phyloP scores from a whole-genome alignment of 2,113 vertebrate genomes.

The Emydocephalus ijimae region DNA sequence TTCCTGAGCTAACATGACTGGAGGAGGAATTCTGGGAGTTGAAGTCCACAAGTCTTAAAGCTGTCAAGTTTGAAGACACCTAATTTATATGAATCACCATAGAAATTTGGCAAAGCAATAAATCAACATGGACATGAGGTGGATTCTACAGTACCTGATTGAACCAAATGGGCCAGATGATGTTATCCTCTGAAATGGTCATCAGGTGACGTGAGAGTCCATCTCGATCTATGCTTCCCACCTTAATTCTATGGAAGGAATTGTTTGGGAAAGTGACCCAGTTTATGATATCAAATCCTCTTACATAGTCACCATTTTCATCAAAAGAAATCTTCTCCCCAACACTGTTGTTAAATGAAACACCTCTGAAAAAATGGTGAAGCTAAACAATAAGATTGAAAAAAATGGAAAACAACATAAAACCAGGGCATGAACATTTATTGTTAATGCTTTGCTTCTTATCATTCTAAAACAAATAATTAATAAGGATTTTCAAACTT shows the following conservation, averaged over 20 bases:
- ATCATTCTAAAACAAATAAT: neutral
- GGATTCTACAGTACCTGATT: neutral
- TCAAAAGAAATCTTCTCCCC: neutral
- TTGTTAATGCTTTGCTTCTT: neutral
- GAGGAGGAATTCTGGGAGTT: too few relatives aligned
- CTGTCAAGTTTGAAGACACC: too few relatives aligned
- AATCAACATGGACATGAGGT: neutral
- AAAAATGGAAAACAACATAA: neutral
- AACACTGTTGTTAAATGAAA: conserved; percentile 1
- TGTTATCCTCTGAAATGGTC: neutral
- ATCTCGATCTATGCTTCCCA: neutral
- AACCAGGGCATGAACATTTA: neutral
- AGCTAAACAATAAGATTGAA: neutral
- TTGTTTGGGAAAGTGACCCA: conserved; percentile 4
- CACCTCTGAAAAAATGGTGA: neutral
- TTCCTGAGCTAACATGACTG: too few relatives aligned
- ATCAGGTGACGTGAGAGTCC: neutral
- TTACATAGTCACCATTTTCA: neutral
- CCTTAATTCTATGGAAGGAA: neutral
- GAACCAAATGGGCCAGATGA: neutral
- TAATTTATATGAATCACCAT: too few relatives aligned
- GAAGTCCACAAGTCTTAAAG: too few relatives aligned
- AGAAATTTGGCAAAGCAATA: neutral
- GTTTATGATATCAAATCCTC: conserved; percentile 7
- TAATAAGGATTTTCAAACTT: neutral